Conservation (phyloP, 1,140 invertebrate genomes). For the Uloborus diversus region DNA sequence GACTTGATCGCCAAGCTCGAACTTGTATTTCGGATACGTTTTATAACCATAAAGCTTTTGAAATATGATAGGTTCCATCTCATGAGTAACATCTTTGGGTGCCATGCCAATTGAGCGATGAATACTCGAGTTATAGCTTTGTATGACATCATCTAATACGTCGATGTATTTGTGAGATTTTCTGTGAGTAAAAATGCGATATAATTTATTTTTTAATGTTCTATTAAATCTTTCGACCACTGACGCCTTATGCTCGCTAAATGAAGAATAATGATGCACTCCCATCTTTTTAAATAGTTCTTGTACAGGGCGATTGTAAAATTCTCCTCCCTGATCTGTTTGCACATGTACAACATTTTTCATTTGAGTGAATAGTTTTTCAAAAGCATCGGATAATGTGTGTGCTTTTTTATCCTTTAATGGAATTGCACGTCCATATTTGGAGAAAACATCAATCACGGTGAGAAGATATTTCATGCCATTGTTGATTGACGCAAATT, state of each 20-base stretch:
- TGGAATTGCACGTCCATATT: conserved; percentile 56
- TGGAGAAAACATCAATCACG: conserved; percentile 59
- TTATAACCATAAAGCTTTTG: conserved; percentile 11
- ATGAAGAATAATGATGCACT: conserved; percentile 67
- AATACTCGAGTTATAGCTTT: conserved; percentile 62
- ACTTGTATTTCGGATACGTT: conserved; percentile 22
- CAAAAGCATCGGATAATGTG: conserved; percentile 56
- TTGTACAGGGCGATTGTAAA: conserved; percentile 58
- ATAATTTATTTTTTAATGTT: conserved; percentile 67
- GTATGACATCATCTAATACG: conserved; percentile 58
- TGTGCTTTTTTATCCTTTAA: conserved; percentile 58
- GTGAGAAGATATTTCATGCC: conserved; percentile 57
- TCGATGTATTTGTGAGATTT: conserved; percentile 65
- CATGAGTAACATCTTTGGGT: conserved; percentile 62
- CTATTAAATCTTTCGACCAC: conserved; percentile 67
- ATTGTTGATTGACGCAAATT: conserved; percentile 54
- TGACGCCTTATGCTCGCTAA: conserved; percentile 64
- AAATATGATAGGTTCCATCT: conserved; percentile 60
- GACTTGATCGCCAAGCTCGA: conserved; percentile 61
- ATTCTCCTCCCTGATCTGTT: conserved; percentile 52
- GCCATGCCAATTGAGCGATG: conserved; percentile 65
- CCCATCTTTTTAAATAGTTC: conserved; percentile 61
- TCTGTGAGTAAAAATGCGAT: conserved; percentile 64
- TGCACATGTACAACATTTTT: conserved; percentile 21
- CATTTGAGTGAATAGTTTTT: conserved; percentile 38